Conservation (phyloP, 2,888 invertebrate species). For the Mythimna lalbum region DNA sequence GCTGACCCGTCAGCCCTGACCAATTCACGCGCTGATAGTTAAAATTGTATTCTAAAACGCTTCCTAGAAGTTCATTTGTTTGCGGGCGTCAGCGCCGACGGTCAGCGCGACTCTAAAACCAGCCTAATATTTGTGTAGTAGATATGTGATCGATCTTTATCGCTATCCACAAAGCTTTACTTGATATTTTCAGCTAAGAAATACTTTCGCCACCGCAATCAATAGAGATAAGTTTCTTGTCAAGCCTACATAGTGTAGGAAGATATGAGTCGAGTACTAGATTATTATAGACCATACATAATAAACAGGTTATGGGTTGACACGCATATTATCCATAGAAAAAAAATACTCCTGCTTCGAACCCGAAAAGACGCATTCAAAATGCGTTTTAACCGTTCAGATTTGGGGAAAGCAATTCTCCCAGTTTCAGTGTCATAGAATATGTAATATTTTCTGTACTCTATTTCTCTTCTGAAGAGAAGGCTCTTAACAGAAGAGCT, state of each 20-base stretch:
- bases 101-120: too few relatives aligned
- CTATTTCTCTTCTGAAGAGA: neutral
- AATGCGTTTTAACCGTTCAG: neutral
- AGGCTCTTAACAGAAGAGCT: neutral
- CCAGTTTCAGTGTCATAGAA: neutral
- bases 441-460: neutral
- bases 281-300: neutral
- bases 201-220: neutral
- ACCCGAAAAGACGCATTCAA: neutral
- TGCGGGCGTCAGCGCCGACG: too few relatives aligned
- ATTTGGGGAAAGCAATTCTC: neutral
- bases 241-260: neutral
- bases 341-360: neutral
- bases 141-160: neutral
- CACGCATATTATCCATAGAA: neutral
- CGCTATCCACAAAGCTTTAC: neutral
- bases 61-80: too few relatives aligned
- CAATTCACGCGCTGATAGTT: too few relatives aligned
- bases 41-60: too few relatives aligned
- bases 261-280: too few relatives aligned
- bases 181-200: slow-evolving; percentile 7
- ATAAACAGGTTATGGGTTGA: too few relatives aligned
- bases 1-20: too few relatives aligned
- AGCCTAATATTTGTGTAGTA: neutral
- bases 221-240: neutral